phyloP scores from a whole-genome alignment of 1,140 invertebrate genomes.

The Leptopilina boulardi region DNA sequence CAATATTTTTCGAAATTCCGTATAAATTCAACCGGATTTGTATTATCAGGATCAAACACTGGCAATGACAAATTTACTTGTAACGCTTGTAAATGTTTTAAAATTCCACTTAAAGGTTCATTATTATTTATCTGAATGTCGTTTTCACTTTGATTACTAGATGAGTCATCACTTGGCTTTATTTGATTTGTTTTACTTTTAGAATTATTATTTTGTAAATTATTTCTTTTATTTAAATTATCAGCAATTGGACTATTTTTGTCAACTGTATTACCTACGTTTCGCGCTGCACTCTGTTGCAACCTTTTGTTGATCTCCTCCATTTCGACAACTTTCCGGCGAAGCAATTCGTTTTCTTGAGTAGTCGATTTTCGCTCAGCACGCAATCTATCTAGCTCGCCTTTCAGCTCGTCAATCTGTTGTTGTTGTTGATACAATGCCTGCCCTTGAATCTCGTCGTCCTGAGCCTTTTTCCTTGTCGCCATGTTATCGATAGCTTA shows the following conservation, averaged over 20 bases:
- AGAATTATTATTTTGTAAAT: neutral
- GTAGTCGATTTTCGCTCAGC: neutral
- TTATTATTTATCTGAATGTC: neutral
- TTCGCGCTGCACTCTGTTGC: neutral
- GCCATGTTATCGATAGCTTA: too few species aligned
- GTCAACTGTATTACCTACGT: neutral
- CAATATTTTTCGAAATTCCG: neutral
- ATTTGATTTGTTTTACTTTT: too few species aligned
- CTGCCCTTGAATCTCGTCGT: too few species aligned
- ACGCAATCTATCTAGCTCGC: neutral
- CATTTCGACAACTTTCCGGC: neutral
- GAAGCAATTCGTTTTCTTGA: neutral
- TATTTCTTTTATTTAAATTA: neutral
- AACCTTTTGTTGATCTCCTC: neutral
- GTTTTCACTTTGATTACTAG: neutral
- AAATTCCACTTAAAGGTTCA: neutral
- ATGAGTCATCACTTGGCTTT: neutral
- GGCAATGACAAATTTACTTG: too few species aligned
- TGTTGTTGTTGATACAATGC: neutral
- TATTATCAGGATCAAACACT: neutral
- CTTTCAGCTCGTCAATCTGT: neutral
- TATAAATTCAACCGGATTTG: neutral
- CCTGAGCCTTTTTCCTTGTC: too few species aligned
- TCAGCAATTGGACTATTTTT: neutral
- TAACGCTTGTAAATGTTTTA: neutral